phyloP scores from a whole-genome alignment of 2,888 invertebrate species.

The Adela reaumurella region DNA sequence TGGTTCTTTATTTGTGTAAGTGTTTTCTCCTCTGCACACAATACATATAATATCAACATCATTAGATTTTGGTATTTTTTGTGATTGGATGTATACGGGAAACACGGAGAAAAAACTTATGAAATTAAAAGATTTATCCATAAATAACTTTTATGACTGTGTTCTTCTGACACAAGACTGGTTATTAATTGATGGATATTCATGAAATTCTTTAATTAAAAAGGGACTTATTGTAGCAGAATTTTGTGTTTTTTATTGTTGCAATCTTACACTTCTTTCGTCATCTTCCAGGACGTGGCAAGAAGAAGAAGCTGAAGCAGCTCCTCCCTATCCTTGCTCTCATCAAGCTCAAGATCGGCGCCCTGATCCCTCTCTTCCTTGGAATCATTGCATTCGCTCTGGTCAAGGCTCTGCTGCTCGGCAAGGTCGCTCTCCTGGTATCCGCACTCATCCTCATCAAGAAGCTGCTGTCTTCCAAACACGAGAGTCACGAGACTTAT shows the following conservation, averaged over 20 bases:
- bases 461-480: conserved; percentile 69
- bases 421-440: conserved; percentile 77
- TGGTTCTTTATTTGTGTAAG: no score
- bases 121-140: no score
- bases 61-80: no score
- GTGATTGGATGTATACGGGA: no score
- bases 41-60: no score
- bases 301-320: conserved; percentile 76
- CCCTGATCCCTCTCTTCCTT: conserved; percentile 72
- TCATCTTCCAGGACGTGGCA: conserved; percentile 66
- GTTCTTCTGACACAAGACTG: no score
- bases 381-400: conserved; percentile 73
- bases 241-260: background rate
- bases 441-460: conserved; percentile 63
- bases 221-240: background rate
- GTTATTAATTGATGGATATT: no score
- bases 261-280: conserved; percentile 6
- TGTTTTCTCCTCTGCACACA: no score
- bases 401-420: conserved; percentile 79
- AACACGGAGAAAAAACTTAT: no score
- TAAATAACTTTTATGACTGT: no score
- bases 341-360: conserved; percentile 74
- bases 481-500: conserved; percentile 65
- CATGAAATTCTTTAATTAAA: no score
- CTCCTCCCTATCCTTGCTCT: conserved; percentile 72